These are phyloP conservation scores for Notarius lentiginosus DNA, from an alignment of 2,113 vertebrate species.

Conservation along the genomic window DNA sequence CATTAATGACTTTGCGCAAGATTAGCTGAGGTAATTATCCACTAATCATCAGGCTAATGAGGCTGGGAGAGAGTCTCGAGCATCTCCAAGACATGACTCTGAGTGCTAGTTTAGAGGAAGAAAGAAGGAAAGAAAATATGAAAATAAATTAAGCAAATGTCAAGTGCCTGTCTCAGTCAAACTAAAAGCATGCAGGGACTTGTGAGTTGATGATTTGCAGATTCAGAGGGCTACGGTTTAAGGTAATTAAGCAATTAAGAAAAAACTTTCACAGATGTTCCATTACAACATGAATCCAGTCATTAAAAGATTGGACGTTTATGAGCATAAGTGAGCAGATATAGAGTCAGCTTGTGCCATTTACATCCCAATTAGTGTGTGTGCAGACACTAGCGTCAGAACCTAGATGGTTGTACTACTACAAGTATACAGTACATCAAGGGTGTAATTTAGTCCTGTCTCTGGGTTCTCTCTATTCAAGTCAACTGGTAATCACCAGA, in stretches of 20 bases:
- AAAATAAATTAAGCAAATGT: slow-evolving; percentile 31
- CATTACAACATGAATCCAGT: background rate
- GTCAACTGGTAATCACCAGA: background rate
- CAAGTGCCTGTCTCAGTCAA: slow-evolving; percentile 16
- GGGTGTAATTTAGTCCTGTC: background rate
- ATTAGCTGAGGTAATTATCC: slow-evolving; percentile 42
- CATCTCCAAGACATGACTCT: slow-evolving; percentile 15
- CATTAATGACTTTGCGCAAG: slow-evolving; percentile 20
- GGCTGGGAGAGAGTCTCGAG: slow-evolving; percentile 12
- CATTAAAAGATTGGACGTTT: slow-evolving; percentile 4
- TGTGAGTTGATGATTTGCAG: background rate
- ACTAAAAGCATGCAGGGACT: slow-evolving; percentile 9
- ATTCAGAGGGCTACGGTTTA: background rate
- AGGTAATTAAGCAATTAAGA: slow-evolving; percentile 30
- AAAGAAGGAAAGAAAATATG: slow-evolving; percentile 22
- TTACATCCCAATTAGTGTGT: slow-evolving; percentile 10
- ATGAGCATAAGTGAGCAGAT: background rate
- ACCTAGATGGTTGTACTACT: background rate
- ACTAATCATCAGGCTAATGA: slow-evolving; percentile 45
- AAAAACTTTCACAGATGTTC: slow-evolving; percentile 23
- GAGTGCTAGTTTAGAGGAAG: slow-evolving; percentile 19
- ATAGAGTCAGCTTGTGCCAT: background rate
- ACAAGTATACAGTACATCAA: background rate
- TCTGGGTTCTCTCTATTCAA: background rate
- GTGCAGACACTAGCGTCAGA: background rate